Evolutionary conservation across 2,113 vertebrate genomes (phyloP), one percentile per base, ranked within the genome.

Genomic region (Vulpes lagopus): DNA sequence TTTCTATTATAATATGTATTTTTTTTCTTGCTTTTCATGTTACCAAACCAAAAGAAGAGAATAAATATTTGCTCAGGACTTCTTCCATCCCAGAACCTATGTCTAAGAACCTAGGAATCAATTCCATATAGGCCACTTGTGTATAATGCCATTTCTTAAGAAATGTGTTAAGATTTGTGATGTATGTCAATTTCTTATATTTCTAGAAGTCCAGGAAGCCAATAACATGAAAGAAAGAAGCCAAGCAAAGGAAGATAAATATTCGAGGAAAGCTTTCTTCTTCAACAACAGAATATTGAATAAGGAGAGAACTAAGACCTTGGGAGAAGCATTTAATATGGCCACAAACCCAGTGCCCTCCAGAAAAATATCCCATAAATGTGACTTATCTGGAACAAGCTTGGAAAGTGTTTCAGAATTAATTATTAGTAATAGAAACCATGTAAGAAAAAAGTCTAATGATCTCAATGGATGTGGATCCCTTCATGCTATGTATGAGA

Each of bases 221-320:
- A 67, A 20, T 64, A 59, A 69, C 15, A 14, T 69, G 60, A 84
- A 89, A 91, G n/a, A 69, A 43, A 90, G 55, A 86, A 82, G 11
- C 43, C 65, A 83, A 81, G 64, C 87, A 93, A 92, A 92, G 53
- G 59, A 92, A 97, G 69, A 69, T n/a, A 71, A 74, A 59, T 57
- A 86, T 80, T 69, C 38, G 12, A 96, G 22, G 49, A 82, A 92
- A 74, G 43, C 20, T 78, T 94, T 89, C 92, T 43, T 96, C n/a
- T 60, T 91, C 86, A 78, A 60, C 11, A 78, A 86, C 30, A 88
- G 85, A 95, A 64, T 4, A 69, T 4, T 57, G 60, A 67, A 11
- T 16, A 49, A 80, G 35, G 86, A 96, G 10, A 94, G 53, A 91
- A 89, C 51, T 11, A 93, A 91, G 69, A 60, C 30, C 78, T 92